Evolutionary conservation across 1,140 invertebrate genomes (phyloP).

Genomic region (Marisa cornuarietis): DNA sequence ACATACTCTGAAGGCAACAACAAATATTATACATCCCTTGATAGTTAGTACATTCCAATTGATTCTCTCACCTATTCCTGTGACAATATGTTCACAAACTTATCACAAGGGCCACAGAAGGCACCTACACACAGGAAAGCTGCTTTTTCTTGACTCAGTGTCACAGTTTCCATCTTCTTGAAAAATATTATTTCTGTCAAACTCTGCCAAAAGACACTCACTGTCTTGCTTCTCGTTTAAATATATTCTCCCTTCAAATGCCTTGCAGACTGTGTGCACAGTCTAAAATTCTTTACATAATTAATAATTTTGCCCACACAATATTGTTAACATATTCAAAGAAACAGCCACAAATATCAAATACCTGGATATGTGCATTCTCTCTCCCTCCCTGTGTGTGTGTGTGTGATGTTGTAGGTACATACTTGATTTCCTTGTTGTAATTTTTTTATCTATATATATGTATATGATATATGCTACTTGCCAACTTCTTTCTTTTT

Average conservation of each 20-base stretch:
- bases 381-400: no score
- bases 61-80: neutral
- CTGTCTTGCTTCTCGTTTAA: no score
- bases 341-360: neutral
- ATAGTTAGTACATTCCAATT: neutral
- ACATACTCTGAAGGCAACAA: no score
- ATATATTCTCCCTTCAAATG: neutral
- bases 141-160: neutral
- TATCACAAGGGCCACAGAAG: neutral
- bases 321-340: neutral
- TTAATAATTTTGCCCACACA: neutral
- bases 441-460: no score
- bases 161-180: neutral
- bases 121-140: neutral
- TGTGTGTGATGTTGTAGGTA: no score
- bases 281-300: neutral
- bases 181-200: neutral
- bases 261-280: no score
- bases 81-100: neutral
- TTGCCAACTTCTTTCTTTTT: no score
- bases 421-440: no score
- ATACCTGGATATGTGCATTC: neutral
- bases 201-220: neutral
- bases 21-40: neutral
- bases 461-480: no score